Evolutionary conservation across 1,140 invertebrate species (phyloP), one percentile per base, ranked within the genome.

Genomic region (Scylla paramamosain): DNA sequence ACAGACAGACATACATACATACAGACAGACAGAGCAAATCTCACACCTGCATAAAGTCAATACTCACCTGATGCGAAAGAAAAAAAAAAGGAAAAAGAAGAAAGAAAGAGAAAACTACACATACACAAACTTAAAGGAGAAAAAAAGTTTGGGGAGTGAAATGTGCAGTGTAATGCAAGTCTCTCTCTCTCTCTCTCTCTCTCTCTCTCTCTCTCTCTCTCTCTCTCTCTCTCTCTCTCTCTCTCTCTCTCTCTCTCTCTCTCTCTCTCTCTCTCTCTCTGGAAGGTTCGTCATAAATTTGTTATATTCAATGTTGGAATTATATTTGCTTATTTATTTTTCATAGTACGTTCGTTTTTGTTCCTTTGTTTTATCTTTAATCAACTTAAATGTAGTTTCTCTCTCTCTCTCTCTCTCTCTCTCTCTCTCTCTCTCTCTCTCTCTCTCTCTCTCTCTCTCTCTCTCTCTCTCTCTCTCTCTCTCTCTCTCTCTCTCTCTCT

Each of bases 201-300:
- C 67, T 77, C 67, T 77, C 67, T 77, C 67, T 77, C 67, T 77
- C 67, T 77, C 67, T 77, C 67, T 77, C 67, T 77, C 67, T 77
- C 59, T 67, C 59, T 67, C 59, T 67, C 59, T 67, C 59, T 67
- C 59, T 67, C 59, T 67, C 59, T 25, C 20, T 25, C 20, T 25
- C 20, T 67, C 59, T 67, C 59, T 67, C 59, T 67, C 59, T 67
- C 59, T 67, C 59, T 67, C 59, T 67, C 59, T 67, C 59, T 67
- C 59, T 67, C 20, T 52, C 48, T 52, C n/a, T n/a, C n/a, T n/a
- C 39, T 39, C 39, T 39, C 39, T 39, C 39, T 39, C 39, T 39
- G 39, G 39, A 39, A 39, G 39, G 39, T 39, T 39, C 39, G 39
- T 39, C 39, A 39, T 6, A 39, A 39, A 39, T 39, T 39, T n/a